Percentiles rank a stretch among this genome's conserved stretches.
Conservation (phyloP, 2,797 vertebrate genomes). For the Poeciliopsis infans region DNA sequence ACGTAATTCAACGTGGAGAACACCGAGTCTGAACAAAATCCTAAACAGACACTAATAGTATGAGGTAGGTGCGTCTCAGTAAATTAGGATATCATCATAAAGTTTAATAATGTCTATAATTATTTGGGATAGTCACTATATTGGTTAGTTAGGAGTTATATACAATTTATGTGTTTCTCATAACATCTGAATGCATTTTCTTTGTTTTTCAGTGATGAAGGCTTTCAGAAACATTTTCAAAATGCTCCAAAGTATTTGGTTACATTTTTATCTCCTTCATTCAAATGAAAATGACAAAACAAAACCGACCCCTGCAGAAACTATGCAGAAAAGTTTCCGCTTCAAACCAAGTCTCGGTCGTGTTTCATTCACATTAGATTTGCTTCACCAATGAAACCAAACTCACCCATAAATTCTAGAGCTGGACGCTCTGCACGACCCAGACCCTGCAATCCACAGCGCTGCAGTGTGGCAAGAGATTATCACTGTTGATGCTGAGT, state of each 20-base stretch:
- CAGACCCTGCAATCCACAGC: conserved; percentile 7
- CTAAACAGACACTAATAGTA: background rate
- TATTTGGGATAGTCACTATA: background rate
- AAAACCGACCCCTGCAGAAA: background rate
- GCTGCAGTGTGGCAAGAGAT: conserved; percentile 30
- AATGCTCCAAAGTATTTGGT: background rate
- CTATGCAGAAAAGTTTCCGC: background rate
- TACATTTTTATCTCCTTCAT: background rate
- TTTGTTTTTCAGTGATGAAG: background rate
- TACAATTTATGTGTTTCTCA: background rate
- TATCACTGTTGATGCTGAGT: conserved; percentile 43
- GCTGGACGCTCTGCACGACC: conserved; percentile 8
- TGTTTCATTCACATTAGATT: background rate
- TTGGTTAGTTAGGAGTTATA: background rate
- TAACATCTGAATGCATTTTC: background rate
- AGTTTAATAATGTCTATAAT: background rate
- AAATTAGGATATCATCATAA: background rate
- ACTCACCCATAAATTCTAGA: background rate
- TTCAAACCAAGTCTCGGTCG: background rate
- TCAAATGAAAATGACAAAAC: background rate
- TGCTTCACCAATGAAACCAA: background rate
- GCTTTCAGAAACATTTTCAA: background rate
- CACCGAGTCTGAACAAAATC: background rate
- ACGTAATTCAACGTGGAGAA: background rate
- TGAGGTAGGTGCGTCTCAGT: background rate